phyloP scores from a whole-genome alignment of 2,888 invertebrate genomes.

The Lochmaea crataegi region DNA sequence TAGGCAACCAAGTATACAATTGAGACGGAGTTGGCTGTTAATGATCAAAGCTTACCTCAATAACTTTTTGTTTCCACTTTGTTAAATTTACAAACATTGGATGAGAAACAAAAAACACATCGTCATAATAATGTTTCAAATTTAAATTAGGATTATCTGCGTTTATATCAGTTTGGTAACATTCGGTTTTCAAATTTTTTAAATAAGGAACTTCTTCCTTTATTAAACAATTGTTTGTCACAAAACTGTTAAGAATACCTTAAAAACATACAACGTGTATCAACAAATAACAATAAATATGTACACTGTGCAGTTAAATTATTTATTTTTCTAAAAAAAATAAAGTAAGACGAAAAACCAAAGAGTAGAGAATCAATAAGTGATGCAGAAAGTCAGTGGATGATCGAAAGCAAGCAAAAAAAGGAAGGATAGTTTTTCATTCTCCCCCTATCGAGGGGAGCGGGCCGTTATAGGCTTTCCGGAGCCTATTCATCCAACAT shows the following conservation, averaged over 20 bases:
- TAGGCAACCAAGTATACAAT: neutral
- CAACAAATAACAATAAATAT: neutral
- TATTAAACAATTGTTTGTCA: constrained; percentile 58
- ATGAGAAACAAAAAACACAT: constrained; percentile 54
- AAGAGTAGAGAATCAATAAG: no score
- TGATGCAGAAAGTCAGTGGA: no score
- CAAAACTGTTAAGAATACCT: constrained; percentile 60
- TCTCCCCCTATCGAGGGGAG: no score
- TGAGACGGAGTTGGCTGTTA: neutral
- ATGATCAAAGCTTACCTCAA: constrained; percentile 50
- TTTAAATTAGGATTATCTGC: constrained; percentile 57
- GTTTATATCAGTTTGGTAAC: constrained; percentile 61
- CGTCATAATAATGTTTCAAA: constrained; percentile 58
- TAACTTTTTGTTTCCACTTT: constrained; percentile 48
- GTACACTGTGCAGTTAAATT: no score
- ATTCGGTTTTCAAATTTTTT: constrained; percentile 62
- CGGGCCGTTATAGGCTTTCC: no score
- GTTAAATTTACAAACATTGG: constrained; percentile 55
- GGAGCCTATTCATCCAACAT: no score
- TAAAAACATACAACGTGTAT: constrained; percentile 37
- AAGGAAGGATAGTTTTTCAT: no score
- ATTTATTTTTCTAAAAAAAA: no score
- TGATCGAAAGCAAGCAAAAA: no score
- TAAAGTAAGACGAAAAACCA: no score
- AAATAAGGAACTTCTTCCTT: constrained; percentile 65